Evolutionary conservation across 1,140 invertebrate species (phyloP), one percentile per base, ranked within the genome.

Genomic region (Zelostemma sp.): DNA sequence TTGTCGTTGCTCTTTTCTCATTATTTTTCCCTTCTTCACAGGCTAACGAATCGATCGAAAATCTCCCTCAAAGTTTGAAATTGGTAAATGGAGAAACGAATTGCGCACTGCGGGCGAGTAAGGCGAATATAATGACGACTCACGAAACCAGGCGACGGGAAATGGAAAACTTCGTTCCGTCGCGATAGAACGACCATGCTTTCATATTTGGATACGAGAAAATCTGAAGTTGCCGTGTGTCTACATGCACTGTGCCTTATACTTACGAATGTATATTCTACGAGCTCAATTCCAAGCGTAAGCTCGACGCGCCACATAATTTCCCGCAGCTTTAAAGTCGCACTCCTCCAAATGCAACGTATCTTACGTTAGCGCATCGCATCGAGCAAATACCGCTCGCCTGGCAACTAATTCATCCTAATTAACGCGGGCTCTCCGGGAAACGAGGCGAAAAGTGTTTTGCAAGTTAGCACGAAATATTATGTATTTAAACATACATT

Each of bases 101-200:
- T 25, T 25, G 21, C 40, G 40, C 14, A 15, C 1, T 12, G 40
- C 40, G 14, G 40, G n/a, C 40, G 35, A 38, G 16, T 48, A 48
- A n/a, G 3, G 12, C 19, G 25, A 15, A 47, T 31, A 15, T 28
- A 25, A 31, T 31, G 19, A 5, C 25, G 18, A 25, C 47, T 40
- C 28, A 33, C 48, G 9, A 1, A 54, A 25, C 45, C 45, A 49
- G 64, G 61, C 55, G 61, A 46, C 43, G 41, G 51, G 57, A 54
- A 25, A 25, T 8, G 45, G 72, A 65, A 74, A 74, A 74, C 49
- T 69, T 66, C 6, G 53, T 40, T 61, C 55, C 66, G 51, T 53
- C 55, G 49, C 51, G 69, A 46, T 68, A 49, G 38, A 46, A 35
- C 54, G 71, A 53, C 35, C 49, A 31, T 59, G 48, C 41, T 57